A percentile compares a stretch with the other conserved stretches of the same genome.
These are phyloP conservation scores for Baronia brevicornis DNA, from an alignment of 2,888 invertebrate genomes.

Conservation along the genomic window DNA sequence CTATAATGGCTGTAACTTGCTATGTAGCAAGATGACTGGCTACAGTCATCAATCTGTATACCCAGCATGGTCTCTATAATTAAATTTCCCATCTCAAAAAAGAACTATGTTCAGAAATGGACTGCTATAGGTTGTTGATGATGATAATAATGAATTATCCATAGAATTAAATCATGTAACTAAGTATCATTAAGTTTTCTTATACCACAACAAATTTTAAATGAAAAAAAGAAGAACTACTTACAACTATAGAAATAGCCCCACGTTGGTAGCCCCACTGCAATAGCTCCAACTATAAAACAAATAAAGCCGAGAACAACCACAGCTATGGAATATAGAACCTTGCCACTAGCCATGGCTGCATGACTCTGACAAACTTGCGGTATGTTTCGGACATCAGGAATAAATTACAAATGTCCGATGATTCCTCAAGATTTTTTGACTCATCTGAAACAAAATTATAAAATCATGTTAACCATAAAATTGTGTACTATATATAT, in stretches of 20 bases:
- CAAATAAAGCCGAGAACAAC: constrained; percentile 84
- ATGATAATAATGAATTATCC: no score
- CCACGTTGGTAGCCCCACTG: constrained; percentile 90
- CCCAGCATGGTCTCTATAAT: no score
- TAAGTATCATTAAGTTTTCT: no score
- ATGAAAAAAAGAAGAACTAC: constrained; percentile 28
- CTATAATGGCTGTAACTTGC: no score
- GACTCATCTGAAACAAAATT: constrained; percentile 41
- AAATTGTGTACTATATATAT: no score
- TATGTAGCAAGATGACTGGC: no score
- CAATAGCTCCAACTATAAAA: constrained; percentile 87
- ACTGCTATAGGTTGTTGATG: no score
- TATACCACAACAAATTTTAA: constrained; percentile 8
- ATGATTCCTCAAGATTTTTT: constrained; percentile 20
- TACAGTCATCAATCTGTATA: no score
- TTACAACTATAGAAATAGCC: constrained; percentile 86
- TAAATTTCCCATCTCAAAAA: no score
- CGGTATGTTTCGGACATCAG: constrained; percentile 47
- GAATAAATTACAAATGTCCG: constrained; percentile 28
- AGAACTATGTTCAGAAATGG: no score
- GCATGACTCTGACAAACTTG: constrained; percentile 65
- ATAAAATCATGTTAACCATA: constrained; percentile 4
- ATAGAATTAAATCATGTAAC: no score
- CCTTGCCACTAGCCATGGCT: constrained; percentile 79
- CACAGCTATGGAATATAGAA: constrained; percentile 80